phyloP scores from a whole-genome alignment of 2,888 invertebrate species.

The Caenorhabditis sp. region DNA sequence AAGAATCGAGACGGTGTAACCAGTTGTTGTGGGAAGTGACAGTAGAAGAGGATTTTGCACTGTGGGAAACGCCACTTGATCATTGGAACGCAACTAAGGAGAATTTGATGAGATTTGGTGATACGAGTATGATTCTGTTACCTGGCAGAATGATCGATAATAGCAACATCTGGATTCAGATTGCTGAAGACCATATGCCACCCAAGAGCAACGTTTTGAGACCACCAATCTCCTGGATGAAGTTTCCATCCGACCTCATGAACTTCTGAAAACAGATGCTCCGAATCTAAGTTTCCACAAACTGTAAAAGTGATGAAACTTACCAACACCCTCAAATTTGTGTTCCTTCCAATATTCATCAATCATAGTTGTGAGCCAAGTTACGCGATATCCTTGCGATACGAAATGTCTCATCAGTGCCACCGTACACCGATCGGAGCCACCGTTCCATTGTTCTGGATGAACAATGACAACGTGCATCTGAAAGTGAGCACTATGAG shows the following conservation, averaged over 20 bases:
- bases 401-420: conserved; percentile 81
- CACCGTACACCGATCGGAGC: conserved; percentile 82
- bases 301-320: conserved; percentile 36
- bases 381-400: conserved; percentile 74
- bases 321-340: conserved; percentile 80
- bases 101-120: conserved; percentile 12
- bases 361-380: conserved; percentile 83
- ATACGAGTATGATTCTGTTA: conserved; percentile 22
- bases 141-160: conserved; percentile 82
- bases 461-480: conserved; percentile 83
- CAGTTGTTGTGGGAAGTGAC: conserved; percentile 83
- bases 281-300: background rate
- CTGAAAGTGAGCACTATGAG: conserved; percentile 32
- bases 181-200: conserved; percentile 78
- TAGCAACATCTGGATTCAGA: conserved; percentile 80
- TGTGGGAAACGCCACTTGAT: conserved; percentile 82
- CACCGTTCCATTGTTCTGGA: conserved; percentile 83
- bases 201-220: conserved; percentile 82
- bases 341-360: conserved; percentile 82
- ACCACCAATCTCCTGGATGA: conserved; percentile 83
- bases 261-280: conserved; percentile 72
- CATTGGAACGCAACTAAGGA: conserved; percentile 80
- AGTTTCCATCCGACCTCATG: conserved; percentile 77
- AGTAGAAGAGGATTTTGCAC: conserved; percentile 82
- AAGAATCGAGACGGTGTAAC: conserved; percentile 82